Base-by-base conservation (phyloP, 2,888 invertebrate species). In the Carcina quercana region DNA sequence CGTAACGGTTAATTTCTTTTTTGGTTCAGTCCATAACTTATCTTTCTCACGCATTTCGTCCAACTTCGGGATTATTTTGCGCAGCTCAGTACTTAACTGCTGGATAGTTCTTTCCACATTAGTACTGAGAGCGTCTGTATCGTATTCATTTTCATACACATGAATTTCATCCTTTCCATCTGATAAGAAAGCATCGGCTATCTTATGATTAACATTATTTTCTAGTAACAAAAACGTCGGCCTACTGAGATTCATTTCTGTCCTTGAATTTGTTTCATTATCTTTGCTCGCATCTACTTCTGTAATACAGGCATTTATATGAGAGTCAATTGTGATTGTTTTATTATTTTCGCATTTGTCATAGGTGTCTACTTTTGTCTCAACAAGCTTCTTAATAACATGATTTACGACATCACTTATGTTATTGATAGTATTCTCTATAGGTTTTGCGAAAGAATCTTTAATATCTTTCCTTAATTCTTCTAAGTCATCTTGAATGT, bases 161-260 rank as follows among this genome's bases (percentile, higher is more conserved):
- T 66, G 73, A 33, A 87, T 78, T 58, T 83, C 83, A 43, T 88
- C 88, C 47, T 86, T 86, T 13, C 85, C 86, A 41, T 84, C 86
- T 3, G 88, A 88, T 29, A 89, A 60, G 51, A 86, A 83, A 1
- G 88, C 88, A 47, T 89, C 88, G 14, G 74, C 64, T 53, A 88
- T 83, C 57, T 85, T 86, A 42, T 57, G 60, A 40, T 72, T 73
- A 8, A 54, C 51, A 40, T 64, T 69, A 56, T 64, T 73, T 43
- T 78, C 75, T 56, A 83, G 54, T 33, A 69, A 55, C 50, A 83
- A 65, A 70, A 83, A 83, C 25, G 76, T 78, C 65, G 83, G 83
- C 59, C 80, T 75, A 50, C 62, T 73, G 40, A 74, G 46, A 62
- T 62, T 71, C 67, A 76, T 78, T 68, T 82, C 79, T 37, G 62